Conservation (phyloP, 1,140 invertebrate genomes). For the Diuraphis noxia region DNA sequence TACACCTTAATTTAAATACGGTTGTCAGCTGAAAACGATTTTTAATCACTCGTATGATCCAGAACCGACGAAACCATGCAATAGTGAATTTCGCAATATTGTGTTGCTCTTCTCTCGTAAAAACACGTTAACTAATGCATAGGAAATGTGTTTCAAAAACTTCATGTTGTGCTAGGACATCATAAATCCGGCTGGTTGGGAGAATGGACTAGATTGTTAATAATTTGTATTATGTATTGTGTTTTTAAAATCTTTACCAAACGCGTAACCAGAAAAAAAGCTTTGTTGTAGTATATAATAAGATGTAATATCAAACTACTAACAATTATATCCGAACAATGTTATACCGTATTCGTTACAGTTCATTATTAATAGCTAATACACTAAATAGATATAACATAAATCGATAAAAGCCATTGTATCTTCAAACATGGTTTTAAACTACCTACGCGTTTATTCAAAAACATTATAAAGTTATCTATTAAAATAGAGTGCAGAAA, state of each 20-base stretch:
- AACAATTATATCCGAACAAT: neutral
- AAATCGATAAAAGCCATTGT: neutral
- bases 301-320: neutral
- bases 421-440: neutral
- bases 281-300: neutral
- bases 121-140: neutral
- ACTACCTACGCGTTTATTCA: neutral
- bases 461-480: neutral
- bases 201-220: neutral
- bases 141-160: neutral
- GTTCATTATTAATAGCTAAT: neutral
- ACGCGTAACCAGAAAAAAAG: neutral
- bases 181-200: neutral
- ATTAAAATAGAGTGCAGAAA: neutral
- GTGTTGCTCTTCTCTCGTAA: neutral
- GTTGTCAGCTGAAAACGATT: neutral
- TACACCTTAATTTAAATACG: neutral
- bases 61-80: neutral
- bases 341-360: neutral
- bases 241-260: neutral
- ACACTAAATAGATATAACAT: neutral
- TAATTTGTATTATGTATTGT: neutral
- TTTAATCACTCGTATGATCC: neutral
- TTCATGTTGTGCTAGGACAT: neutral
- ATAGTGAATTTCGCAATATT: neutral